Percentiles rank a stretch among this genome's conserved stretches.
phyloP scores from a whole-genome alignment of 2,797 vertebrate genomes.

The Galagoides demidoff region DNA sequence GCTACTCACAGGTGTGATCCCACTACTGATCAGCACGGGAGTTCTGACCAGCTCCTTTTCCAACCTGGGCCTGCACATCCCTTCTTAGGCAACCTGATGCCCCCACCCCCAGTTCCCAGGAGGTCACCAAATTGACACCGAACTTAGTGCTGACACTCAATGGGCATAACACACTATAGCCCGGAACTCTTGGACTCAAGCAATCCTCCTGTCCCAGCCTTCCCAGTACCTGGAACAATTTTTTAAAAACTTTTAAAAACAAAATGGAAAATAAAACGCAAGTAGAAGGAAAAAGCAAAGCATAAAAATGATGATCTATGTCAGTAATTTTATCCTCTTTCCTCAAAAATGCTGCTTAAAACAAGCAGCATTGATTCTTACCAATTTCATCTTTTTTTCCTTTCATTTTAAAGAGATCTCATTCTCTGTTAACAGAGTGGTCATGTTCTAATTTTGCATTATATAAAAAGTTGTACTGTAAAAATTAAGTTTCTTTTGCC shows the following conservation, averaged over 20 bases:
- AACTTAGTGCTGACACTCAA: no score
- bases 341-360: constrained; percentile 2
- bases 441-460: not conserved
- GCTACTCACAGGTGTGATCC: no score
- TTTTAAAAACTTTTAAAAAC: not conserved
- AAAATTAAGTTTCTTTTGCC: not conserved
- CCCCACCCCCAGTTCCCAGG: no score
- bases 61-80: no score
- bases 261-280: constrained; percentile 30
- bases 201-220: no score
- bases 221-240: not conserved
- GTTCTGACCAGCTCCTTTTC: no score
- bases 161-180: no score
- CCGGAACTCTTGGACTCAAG: no score
- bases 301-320: not conserved
- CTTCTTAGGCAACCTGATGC: no score
- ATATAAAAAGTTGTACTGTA: not conserved
- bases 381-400: not conserved
- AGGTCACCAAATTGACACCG: no score
- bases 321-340: not conserved
- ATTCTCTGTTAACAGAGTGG: not conserved
- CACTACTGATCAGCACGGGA: no score
- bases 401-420: not conserved
- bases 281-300: constrained; percentile 37
- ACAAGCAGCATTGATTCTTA: not conserved